Evolutionary conservation across 2,888 invertebrate species (phyloP), one percentile per base, ranked within the genome.

Genomic region (Drosophila lutescens): DNA sequence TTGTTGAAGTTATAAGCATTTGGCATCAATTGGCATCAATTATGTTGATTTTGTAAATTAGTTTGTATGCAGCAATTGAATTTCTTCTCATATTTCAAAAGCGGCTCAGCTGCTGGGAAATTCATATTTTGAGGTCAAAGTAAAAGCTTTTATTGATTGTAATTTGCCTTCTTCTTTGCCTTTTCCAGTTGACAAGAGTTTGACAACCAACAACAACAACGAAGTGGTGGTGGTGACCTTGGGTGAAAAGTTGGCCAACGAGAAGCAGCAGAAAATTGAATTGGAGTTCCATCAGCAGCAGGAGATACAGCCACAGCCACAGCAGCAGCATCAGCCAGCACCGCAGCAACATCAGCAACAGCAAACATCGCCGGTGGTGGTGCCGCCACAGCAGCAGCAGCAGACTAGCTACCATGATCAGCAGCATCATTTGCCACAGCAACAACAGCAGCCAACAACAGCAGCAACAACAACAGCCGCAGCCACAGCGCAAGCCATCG

Each of bases 331-430:
- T 30, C 78, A 65, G n/a, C 66, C 67, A 17, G 77, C 77, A 32
- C 55, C 61, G 6, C 79, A 80, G 26, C 80, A 78, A 34, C 78
- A 78, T 32, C 78, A 77, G 43, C 74, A 76, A 17, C 75, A 74
- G 23, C 80, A 77, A 55, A 79, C 77, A 30, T 79, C 77, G 3
- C 77, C 77, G 44, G 69, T 74, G 46, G 68, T 62, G 41, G 66
- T 93, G 86, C 93, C 93, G 88, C 93, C 93, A 83, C 93, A 93
- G 69, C 93, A 93, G 12, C 77, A 78, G 17, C 78, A 62, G 17
- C 69, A 66, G 30, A 40, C 43, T 58, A 53, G 40, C 72, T 55
- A 66, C 54, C 65, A 74, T 53, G 57, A 73, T 13, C 74, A 71
- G 4, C 77, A 74, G 4, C 77, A 74, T 4, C 71, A 59, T 4